phyloP scores from a whole-genome alignment of 1,140 invertebrate genomes.

The Polypedilum vanderplanki region DNA sequence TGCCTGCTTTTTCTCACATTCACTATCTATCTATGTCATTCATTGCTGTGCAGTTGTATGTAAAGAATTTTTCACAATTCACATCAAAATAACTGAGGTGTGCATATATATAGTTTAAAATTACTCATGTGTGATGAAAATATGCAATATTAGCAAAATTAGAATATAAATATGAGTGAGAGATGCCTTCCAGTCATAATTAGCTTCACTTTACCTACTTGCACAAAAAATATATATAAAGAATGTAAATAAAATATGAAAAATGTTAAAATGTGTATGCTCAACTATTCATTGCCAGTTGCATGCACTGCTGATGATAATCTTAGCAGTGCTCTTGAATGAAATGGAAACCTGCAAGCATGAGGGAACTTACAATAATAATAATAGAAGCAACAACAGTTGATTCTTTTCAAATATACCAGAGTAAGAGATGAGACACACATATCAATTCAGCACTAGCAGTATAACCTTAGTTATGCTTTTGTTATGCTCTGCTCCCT shows the following conservation, averaged over 20 bases:
- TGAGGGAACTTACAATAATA: not conserved
- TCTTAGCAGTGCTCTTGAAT: constrained; percentile 24
- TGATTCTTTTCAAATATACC: not conserved
- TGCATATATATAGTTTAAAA: not conserved
- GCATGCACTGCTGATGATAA: constrained; percentile 21
- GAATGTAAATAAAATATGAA: too few relatives aligned
- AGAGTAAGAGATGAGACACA: not conserved
- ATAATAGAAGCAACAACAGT: not conserved
- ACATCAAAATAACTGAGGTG: too few relatives aligned
- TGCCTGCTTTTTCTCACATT: not conserved
- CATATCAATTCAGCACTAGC: constrained; percentile 12
- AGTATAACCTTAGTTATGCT: not conserved
- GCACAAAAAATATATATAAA: not conserved
- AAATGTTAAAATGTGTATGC: not conserved
- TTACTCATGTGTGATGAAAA: constrained; percentile 8
- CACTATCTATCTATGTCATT: not conserved
- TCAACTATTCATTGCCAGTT: constrained; percentile 20
- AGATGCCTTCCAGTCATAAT: constrained; percentile 23
- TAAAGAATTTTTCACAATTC: too few relatives aligned
- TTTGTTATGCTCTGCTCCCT: constrained; percentile 11
- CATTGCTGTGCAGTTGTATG: too few relatives aligned
- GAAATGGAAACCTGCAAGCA: constrained; percentile 27
- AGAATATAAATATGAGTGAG: not conserved
- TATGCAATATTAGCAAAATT: constrained; percentile 27
- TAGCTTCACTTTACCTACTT: constrained; percentile 25